Conservation (phyloP, 2,888 invertebrate genomes). For the Pimpla rufipes region DNA sequence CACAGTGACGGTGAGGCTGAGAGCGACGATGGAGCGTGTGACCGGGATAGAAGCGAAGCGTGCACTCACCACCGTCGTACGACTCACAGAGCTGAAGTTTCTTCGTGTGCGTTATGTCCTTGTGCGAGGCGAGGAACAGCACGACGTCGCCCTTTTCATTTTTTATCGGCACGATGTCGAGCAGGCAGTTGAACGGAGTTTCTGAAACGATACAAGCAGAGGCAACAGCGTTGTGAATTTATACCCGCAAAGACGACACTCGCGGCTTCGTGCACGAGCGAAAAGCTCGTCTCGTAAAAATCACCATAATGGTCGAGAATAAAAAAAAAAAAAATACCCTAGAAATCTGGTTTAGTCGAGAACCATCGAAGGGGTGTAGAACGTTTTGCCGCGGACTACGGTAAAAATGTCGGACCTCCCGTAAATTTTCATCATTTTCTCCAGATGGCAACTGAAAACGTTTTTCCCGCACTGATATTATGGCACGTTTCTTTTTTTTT, state of each 20-base stretch:
- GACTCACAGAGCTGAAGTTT: constrained; percentile 88
- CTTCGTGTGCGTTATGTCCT: constrained; percentile 97
- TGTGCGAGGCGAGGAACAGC: constrained; percentile 97
- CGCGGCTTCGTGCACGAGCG: neutral
- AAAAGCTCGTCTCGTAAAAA: neutral
- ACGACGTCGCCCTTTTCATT: constrained; percentile 99
- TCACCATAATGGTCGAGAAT: neutral
- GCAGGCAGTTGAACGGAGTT: constrained; percentile 96
- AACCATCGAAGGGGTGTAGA: too few species aligned
- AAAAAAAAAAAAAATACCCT: neutral
- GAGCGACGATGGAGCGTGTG: constrained; percentile 86
- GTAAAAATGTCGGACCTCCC: neutral
- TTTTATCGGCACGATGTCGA: constrained; percentile 99
- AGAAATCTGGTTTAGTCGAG: too few species aligned
- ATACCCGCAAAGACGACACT: neutral
- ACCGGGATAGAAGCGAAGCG: constrained; percentile 68
- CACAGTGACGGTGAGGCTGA: constrained; percentile 23
- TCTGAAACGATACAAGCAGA: constrained; percentile 87
- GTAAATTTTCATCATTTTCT: constrained; percentile 1
- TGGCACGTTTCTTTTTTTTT: too few species aligned
- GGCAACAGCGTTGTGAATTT: constrained; percentile 1
- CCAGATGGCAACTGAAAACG: neutral
- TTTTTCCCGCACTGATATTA: neutral
- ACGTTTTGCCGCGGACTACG: too few species aligned
- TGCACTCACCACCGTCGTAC: constrained; percentile 94